phyloP scores from a whole-genome alignment of 2,888 invertebrate genomes.

The Cryptocheilus praepositus region DNA sequence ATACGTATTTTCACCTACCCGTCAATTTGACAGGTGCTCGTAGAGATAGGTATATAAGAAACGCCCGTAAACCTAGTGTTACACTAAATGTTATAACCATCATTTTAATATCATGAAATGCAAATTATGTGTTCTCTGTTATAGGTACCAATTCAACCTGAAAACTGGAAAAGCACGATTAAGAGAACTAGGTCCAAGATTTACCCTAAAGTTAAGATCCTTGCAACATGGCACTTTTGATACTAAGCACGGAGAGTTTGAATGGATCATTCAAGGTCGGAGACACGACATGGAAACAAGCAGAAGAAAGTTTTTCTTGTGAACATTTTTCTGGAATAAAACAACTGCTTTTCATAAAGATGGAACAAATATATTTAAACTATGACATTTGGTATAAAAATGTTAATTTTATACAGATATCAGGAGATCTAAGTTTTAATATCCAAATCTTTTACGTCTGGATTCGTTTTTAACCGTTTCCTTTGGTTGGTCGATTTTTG shows the following conservation, averaged over 20 bases:
- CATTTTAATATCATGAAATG: too few species aligned
- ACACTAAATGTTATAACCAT: too few species aligned
- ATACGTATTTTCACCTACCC: too few species aligned
- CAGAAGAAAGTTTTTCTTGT: slow-evolving; percentile 94
- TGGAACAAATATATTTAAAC: neutral
- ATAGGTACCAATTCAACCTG: slow-evolving; percentile 90
- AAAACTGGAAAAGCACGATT: slow-evolving; percentile 86
- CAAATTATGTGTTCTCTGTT: slow-evolving; percentile 45
- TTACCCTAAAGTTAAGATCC: slow-evolving; percentile 93
- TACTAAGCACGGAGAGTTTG: slow-evolving; percentile 96
- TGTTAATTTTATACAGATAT: neutral
- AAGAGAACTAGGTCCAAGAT: slow-evolving; percentile 96
- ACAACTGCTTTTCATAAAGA: neutral
- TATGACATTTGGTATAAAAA: neutral
- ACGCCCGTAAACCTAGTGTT: too few species aligned
- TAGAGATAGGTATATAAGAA: too few species aligned
- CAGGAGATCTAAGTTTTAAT: neutral
- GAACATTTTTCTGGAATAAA: slow-evolving; percentile 55
- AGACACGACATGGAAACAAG: slow-evolving; percentile 96
- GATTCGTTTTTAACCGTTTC: neutral
- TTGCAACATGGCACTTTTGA: slow-evolving; percentile 98
- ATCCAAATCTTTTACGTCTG: neutral
- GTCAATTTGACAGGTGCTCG: too few species aligned
- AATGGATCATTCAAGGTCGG: slow-evolving; percentile 94
- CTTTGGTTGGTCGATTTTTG: slow-evolving; percentile 1